Evolutionary conservation across 2,797 vertebrate genomes (phyloP).

Genomic region (Sebastes wilsoni): DNA sequence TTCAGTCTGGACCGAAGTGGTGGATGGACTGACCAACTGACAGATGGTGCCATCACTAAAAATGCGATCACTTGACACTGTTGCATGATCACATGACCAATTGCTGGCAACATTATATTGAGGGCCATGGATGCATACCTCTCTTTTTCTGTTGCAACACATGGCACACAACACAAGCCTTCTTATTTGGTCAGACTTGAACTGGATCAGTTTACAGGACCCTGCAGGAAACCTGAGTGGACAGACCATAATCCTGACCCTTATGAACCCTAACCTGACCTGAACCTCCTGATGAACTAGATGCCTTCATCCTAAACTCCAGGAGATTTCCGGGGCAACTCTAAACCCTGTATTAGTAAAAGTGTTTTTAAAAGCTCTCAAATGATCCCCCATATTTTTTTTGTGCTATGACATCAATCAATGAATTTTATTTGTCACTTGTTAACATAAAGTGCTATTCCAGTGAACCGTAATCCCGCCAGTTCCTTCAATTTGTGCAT

Average conservation of each 20-base stretch:
- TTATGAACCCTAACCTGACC: slow-evolving; percentile 30
- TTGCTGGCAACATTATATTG: not conserved
- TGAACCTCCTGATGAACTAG: not conserved
- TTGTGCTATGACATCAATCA: not conserved
- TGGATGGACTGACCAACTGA: not conserved
- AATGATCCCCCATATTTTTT: not conserved
- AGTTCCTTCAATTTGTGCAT: not conserved
- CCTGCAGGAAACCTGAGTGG: slow-evolving; percentile 6
- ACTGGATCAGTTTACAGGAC: slow-evolving; percentile 24
- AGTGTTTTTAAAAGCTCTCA: not conserved
- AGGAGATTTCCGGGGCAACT: not conserved
- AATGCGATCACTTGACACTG: not conserved
- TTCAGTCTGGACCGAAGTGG: not conserved
- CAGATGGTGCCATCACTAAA: not conserved
- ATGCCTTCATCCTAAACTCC: not conserved
- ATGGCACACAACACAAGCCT: not conserved
- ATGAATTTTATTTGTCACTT: not conserved
- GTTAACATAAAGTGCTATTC: not conserved
- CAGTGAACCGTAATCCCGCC: not conserved
- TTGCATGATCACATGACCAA: not conserved
- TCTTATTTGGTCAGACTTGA: not conserved
- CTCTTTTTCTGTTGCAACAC: not conserved
- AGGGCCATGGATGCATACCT: too few species aligned
- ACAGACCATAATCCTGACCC: slow-evolving; percentile 34
- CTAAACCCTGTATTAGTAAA: not conserved